These are phyloP conservation scores for Xyliphius kryptos DNA, from an alignment of 2,113 vertebrate species.

Conservation along the genomic window DNA sequence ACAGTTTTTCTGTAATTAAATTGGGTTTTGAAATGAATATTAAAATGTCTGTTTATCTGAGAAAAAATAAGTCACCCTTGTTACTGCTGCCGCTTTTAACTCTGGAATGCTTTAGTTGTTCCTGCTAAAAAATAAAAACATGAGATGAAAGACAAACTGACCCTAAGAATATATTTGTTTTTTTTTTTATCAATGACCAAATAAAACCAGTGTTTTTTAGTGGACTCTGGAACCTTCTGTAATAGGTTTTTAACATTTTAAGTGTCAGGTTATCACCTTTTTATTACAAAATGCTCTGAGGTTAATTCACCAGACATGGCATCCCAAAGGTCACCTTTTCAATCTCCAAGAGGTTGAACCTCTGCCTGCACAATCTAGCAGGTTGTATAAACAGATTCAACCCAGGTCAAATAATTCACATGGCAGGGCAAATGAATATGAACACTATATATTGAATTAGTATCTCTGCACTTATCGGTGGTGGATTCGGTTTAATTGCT, in stretches of 20 bases:
- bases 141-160: too few relatives aligned
- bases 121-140: too few relatives aligned
- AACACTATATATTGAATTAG: conserved; percentile 56
- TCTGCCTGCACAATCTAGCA: conserved; percentile 28
- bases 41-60: too few relatives aligned
- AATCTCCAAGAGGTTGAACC: conserved; percentile 28
- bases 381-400: conserved; percentile 57
- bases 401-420: conserved; percentile 53
- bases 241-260: not conserved
- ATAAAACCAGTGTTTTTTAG: not conserved
- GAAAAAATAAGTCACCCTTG: too few relatives aligned
- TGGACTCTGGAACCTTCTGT: not conserved
- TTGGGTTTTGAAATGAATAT: too few relatives aligned
- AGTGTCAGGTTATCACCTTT: conserved; percentile 10
- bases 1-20: too few relatives aligned
- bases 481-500: conserved; percentile 66
- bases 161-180: not conserved
- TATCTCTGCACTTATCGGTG: conserved; percentile 57
- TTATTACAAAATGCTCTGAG: conserved; percentile 16
- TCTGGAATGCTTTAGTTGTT: too few relatives aligned
- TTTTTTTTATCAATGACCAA: not conserved
- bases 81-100: too few relatives aligned
- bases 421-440: conserved; percentile 43
- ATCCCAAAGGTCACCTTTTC: conserved; percentile 37
- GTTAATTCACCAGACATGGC: conserved; percentile 29